Evolutionary conservation across 2,797 vertebrate species (phyloP).

Genomic region (Diceros bicornis): DNA sequence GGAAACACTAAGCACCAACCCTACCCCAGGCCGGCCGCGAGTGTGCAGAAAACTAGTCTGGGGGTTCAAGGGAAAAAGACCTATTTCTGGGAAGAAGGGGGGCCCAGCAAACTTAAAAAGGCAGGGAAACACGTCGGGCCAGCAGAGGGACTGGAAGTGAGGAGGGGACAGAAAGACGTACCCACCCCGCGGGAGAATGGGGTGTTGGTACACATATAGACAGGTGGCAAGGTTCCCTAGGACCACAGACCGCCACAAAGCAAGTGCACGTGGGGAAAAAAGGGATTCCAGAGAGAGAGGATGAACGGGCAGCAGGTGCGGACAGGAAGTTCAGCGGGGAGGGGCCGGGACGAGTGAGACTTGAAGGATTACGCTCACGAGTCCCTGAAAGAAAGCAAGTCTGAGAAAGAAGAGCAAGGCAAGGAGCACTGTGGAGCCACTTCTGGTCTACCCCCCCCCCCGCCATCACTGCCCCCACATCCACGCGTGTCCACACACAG

Average conservation of each 20-base stretch:
- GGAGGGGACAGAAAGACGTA: not conserved
- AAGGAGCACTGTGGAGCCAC: not conserved
- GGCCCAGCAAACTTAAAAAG: not conserved
- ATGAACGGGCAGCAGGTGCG: not conserved
- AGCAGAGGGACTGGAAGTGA: not conserved
- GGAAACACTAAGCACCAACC: not conserved
- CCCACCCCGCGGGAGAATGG: not conserved
- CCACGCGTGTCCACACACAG: too few relatives aligned
- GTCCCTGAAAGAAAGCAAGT: not conserved
- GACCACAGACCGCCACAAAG: not conserved
- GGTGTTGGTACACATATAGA: not conserved
- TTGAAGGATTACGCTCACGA: not conserved
- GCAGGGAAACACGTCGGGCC: not conserved
- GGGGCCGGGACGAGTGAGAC: rapidly evolving
- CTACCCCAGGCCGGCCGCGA: not conserved
- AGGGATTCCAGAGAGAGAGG: not conserved
- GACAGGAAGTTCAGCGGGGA: not conserved
- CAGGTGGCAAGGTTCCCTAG: not conserved
- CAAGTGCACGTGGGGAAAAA: not conserved
- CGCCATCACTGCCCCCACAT: not conserved
- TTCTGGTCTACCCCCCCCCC: not conserved
- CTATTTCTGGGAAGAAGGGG: not conserved
- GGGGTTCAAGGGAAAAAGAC: not conserved
- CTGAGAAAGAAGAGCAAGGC: not conserved
- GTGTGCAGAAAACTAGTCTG: too few relatives aligned